A percentile compares a stretch with the other conserved stretches of the same genome.
phyloP scores from a whole-genome alignment of 2,797 vertebrate genomes.

The Paratrypauchen microcephalus region DNA sequence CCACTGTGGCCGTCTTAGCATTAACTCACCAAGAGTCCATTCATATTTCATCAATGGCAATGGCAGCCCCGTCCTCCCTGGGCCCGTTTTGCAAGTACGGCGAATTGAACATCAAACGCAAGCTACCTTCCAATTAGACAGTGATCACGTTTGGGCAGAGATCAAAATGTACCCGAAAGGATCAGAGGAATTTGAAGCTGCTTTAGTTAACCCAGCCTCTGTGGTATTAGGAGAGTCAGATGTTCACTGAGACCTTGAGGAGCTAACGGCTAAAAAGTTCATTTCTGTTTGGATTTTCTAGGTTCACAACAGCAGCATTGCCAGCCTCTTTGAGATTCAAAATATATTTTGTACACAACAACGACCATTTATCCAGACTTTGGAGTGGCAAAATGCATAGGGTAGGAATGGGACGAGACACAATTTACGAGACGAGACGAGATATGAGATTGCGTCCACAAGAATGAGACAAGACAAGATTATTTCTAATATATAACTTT shows the following conservation, averaged over 20 bases:
- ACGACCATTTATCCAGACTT: neutral
- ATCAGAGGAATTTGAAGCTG: slow-evolving; percentile 37
- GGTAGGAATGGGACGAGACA: too few relatives aligned
- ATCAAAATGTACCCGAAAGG: slow-evolving; percentile 63
- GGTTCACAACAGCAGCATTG: neutral
- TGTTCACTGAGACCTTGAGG: slow-evolving; percentile 43
- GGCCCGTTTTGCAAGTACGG: slow-evolving; percentile 22
- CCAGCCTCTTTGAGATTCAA: neutral
- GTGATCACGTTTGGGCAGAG: slow-evolving; percentile 63
- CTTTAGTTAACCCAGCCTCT: slow-evolving; percentile 42
- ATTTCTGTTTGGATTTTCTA: slow-evolving; percentile 18
- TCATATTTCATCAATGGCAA: slow-evolving; percentile 73
- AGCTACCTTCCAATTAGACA: slow-evolving; percentile 67
- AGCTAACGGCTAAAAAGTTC: slow-evolving; percentile 43
- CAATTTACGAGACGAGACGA: too few relatives aligned
- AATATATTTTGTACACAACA: neutral
- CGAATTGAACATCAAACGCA: slow-evolving; percentile 65
- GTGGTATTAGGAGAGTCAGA: slow-evolving; percentile 43
- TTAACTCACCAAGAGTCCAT: slow-evolving; percentile 52
- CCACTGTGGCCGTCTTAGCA: slow-evolving; percentile 41
- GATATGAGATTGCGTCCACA: too few relatives aligned
- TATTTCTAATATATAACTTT: too few relatives aligned
- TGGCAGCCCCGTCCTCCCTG: slow-evolving; percentile 16
- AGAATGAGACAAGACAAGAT: too few relatives aligned
- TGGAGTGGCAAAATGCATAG: neutral